These are phyloP conservation scores for Plotosus lineatus DNA, from an alignment of 2,113 vertebrate species.

Conservation along the genomic window DNA sequence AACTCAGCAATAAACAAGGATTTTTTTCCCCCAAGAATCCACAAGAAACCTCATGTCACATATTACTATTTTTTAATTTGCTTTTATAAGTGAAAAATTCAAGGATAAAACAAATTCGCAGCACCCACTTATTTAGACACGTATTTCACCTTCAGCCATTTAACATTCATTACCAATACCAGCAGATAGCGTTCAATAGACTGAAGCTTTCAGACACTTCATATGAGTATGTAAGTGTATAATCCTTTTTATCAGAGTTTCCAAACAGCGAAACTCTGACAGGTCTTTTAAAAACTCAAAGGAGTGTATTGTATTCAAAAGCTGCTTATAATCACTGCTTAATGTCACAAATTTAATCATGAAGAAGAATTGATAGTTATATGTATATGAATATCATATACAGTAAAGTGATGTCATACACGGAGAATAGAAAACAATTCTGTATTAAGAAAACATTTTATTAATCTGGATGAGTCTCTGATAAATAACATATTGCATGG, in stretches of 20 bases:
- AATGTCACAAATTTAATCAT: neutral
- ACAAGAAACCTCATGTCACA: neutral
- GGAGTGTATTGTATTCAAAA: neutral
- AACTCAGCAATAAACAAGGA: slow-evolving; percentile 53
- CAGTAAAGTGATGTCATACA: neutral
- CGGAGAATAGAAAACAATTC: neutral
- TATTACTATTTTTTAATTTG: neutral
- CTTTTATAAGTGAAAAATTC: neutral
- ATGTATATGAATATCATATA: neutral
- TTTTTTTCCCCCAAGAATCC: slow-evolving; percentile 51
- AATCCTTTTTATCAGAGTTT: neutral
- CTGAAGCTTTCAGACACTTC: neutral
- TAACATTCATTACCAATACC: slow-evolving; percentile 5
- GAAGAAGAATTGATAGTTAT: neutral
- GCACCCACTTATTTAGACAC: neutral
- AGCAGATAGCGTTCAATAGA: slow-evolving; percentile 6
- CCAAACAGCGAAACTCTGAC: neutral
- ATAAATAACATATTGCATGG: neutral
- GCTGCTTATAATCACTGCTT: neutral
- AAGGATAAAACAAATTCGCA: neutral
- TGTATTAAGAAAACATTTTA: neutral
- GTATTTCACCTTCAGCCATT: neutral
- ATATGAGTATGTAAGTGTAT: neutral
- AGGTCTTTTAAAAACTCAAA: neutral
- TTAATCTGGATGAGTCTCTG: neutral